Conservation (phyloP, 2,888 invertebrate genomes). For the Thumatha senex region DNA sequence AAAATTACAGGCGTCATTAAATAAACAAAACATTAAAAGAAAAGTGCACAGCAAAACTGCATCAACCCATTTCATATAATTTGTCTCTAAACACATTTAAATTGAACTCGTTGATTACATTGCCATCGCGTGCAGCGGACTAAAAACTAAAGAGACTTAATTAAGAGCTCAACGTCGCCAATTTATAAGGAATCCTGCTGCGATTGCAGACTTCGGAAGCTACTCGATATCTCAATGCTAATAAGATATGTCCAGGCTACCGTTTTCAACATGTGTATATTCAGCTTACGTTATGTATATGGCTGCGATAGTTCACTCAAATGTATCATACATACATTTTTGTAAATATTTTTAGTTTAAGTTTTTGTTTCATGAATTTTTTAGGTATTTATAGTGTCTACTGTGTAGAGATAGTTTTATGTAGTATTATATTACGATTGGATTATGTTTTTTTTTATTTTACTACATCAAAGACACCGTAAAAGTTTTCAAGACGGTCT, state of each 20-base stretch:
- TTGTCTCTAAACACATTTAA: conserved; percentile 7
- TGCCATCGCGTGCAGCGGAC: conserved; percentile 40
- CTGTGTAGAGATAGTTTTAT: too few species aligned
- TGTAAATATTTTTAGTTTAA: not conserved
- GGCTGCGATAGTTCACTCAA: not conserved
- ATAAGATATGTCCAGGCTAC: conserved; percentile 16
- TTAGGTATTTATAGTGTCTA: not conserved
- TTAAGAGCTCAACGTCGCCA: conserved; percentile 77
- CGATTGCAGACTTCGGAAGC: conserved; percentile 59
- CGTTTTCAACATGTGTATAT: not conserved
- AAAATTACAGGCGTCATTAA: too few species aligned
- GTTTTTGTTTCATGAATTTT: too few species aligned
- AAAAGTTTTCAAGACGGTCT: too few species aligned
- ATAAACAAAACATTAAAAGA: not conserved
- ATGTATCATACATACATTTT: not conserved
- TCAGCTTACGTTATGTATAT: not conserved
- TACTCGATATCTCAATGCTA: conserved; percentile 47
- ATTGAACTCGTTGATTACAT: conserved; percentile 7
- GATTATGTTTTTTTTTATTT: too few species aligned
- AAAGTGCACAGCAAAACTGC: not conserved
- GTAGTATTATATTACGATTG: too few species aligned
- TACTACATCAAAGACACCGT: too few species aligned
- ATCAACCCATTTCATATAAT: not conserved
- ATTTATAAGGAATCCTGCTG: conserved; percentile 73
- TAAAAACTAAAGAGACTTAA: conserved; percentile 79